Percentiles rank a stretch among this genome's conserved stretches.
Conservation (phyloP, 2,113 vertebrate genomes). For the Albula goreensis region DNA sequence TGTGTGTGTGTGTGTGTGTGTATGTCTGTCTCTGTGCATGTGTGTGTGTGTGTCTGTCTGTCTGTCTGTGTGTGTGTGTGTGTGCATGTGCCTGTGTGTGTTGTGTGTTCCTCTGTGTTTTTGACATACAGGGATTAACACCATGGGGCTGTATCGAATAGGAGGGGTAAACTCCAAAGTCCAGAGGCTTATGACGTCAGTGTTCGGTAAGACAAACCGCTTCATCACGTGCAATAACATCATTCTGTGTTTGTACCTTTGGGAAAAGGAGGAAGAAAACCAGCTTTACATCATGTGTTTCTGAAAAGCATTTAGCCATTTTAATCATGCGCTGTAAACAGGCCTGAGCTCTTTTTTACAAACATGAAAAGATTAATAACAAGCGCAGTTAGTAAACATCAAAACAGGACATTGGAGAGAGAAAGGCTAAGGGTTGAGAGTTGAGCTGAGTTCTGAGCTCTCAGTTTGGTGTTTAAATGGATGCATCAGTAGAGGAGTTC, state of each 20-base stretch:
- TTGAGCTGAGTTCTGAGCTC: neutral
- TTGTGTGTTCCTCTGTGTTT: neutral
- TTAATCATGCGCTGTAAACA: neutral
- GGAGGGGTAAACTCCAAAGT: conserved; percentile 98
- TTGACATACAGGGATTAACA: conserved; percentile 78
- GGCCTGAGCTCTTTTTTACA: neutral
- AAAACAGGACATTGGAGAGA: neutral
- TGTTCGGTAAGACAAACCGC: conserved; percentile 80
- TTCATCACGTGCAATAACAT: neutral
- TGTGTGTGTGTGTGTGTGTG: neutral
- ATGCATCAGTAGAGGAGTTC: no score
- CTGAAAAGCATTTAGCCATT: neutral
- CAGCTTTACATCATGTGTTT: no score
- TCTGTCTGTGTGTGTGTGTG: conserved; percentile 16
- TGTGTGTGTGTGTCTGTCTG: neutral
- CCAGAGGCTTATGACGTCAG: conserved; percentile 90
- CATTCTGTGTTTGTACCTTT: no score
- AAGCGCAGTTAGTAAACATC: neutral
- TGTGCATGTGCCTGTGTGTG: neutral
- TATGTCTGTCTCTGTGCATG: neutral
- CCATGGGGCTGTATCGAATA: conserved; percentile 91
- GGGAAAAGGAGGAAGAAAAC: no score
- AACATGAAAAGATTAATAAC: neutral
- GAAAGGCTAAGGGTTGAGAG: neutral
- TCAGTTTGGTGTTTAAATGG: no score